Percentiles rank a stretch among this genome's conserved stretches.
phyloP scores from a whole-genome alignment of 2,888 invertebrate species.

The Galerucella nymphaeae region DNA sequence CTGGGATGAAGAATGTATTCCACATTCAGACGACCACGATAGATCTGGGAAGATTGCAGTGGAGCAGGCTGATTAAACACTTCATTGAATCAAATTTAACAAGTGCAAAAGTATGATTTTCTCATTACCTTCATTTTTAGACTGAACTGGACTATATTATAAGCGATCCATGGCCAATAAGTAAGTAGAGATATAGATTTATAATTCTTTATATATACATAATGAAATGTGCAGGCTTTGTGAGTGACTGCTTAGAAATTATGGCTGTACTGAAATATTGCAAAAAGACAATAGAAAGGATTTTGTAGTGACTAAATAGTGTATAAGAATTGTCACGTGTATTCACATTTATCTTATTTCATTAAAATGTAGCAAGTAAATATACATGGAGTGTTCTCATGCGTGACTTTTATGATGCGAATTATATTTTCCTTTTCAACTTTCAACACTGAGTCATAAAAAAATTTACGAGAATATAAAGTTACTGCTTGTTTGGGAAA shows the following conservation, averaged over 20 bases:
- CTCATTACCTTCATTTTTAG: background rate
- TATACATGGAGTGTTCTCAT: background rate
- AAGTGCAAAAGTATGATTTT: no score
- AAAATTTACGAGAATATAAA: background rate
- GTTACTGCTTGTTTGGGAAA: background rate
- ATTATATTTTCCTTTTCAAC: background rate
- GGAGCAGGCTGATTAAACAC: no score
- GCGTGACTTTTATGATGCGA: background rate
- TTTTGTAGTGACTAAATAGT: background rate
- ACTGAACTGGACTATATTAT: background rate
- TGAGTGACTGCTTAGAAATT: conserved; percentile 17
- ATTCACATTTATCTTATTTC: background rate
- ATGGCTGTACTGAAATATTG: background rate
- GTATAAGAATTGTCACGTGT: background rate
- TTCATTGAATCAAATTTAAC: no score
- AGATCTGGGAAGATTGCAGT: no score
- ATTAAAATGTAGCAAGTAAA: background rate
- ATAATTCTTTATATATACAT: background rate
- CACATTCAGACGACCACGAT: no score
- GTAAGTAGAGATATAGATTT: conserved; percentile 23
- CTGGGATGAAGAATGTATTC: no score
- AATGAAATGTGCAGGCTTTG: background rate
- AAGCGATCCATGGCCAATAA: conserved; percentile 11
- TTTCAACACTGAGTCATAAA: background rate
- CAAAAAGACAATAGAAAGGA: conserved; percentile 2